Evolutionary conservation across 1,140 invertebrate genomes (phyloP).

Genomic region (Orussus abietinus): DNA sequence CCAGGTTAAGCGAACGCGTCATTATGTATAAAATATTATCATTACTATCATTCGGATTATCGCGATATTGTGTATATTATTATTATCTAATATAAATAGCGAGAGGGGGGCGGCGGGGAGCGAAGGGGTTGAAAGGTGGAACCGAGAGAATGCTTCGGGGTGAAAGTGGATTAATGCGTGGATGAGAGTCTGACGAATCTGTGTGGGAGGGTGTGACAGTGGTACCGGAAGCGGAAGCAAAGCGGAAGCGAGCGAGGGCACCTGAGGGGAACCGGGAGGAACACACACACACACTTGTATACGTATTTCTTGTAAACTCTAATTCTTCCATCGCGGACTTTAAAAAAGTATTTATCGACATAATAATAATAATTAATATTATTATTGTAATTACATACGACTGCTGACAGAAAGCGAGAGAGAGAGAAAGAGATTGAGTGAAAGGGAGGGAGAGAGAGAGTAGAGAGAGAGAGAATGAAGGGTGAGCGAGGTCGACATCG

Average conservation of each 20-base stretch:
- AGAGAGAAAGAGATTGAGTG: too few relatives aligned
- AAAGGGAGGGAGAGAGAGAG: slow-evolving; percentile 16
- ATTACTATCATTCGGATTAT: slow-evolving; percentile 50
- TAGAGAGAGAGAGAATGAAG: slow-evolving; percentile 24
- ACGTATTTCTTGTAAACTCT: slow-evolving; percentile 56
- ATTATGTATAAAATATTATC: slow-evolving; percentile 52
- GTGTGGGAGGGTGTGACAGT: slow-evolving; percentile 4
- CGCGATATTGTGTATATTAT: slow-evolving; percentile 49
- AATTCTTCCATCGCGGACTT: slow-evolving; percentile 56
- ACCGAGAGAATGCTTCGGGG: too few relatives aligned
- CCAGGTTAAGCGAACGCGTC: slow-evolving; percentile 36
- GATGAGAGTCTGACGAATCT: slow-evolving; percentile 7
- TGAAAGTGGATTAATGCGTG: neutral
- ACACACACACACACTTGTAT: slow-evolving; percentile 49
- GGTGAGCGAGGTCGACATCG: slow-evolving; percentile 28
- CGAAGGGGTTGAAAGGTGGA: slow-evolving; percentile 6
- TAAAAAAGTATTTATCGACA: slow-evolving; percentile 54
- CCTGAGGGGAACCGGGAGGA: slow-evolving; percentile 21
- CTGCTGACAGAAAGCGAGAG: slow-evolving; percentile 51
- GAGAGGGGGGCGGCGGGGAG: slow-evolving; percentile 14
- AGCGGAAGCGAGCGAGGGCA: slow-evolving; percentile 23
- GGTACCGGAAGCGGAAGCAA: slow-evolving; percentile 11
- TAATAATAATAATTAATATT: slow-evolving; percentile 53
- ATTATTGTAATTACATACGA: slow-evolving; percentile 53
- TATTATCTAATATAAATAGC: slow-evolving; percentile 24